phyloP scores from a whole-genome alignment of 2,888 invertebrate species.

The Psylliodes chrysocephalus region DNA sequence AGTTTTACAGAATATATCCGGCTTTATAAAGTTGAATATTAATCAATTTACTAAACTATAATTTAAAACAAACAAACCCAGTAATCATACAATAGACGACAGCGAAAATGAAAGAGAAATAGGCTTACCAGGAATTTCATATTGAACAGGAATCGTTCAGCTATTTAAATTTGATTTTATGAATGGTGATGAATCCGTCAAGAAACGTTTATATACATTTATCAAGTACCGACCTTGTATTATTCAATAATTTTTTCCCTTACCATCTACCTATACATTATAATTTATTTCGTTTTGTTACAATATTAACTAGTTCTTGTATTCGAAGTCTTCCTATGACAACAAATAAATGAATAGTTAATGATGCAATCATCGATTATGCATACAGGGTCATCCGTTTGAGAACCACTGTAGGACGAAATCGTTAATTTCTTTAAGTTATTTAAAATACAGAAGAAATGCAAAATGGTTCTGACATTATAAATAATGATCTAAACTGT shows the following conservation, averaged over 20 bases:
- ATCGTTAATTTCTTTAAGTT: no score
- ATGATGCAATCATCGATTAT: background rate
- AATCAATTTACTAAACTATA: no score
- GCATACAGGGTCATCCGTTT: background rate
- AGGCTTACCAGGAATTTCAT: constrained; percentile 16
- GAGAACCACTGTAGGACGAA: no score
- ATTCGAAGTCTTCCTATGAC: background rate
- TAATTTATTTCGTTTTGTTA: background rate
- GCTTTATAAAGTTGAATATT: no score
- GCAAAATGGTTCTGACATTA: no score
- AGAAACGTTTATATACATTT: constrained; percentile 20
- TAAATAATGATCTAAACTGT: no score
- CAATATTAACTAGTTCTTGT: background rate
- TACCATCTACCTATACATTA: background rate
- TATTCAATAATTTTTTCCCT: background rate
- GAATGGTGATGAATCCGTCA: constrained; percentile 10
- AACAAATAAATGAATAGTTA: background rate
- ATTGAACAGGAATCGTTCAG: background rate
- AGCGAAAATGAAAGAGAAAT: no score
- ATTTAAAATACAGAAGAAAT: no score
- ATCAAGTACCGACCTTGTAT: background rate
- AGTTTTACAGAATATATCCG: no score
- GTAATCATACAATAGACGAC: background rate
- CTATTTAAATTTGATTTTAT: background rate
- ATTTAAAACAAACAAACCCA: background rate